Evolutionary conservation across 2,888 invertebrate genomes (phyloP), one percentile per base, ranked within the genome.

Genomic region (Heliconius cydno): DNA sequence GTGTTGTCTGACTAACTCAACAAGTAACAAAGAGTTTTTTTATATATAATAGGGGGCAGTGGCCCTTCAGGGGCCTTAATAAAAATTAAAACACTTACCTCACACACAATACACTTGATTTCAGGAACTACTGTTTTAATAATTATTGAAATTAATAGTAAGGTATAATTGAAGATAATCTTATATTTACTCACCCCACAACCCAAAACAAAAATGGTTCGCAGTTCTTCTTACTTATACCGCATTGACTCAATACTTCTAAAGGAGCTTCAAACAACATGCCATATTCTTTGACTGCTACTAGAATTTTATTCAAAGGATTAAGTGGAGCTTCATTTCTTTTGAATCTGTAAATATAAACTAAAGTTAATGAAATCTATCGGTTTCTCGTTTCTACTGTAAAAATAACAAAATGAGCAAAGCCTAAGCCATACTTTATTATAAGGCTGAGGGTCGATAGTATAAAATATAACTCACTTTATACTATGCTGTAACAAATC

Each of bases 241-340:
- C 92, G 80, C 91, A 91, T 86, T 93, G 92, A 76, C 85, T 84
- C 85, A 91, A 89, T 86, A 90, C 88, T 84, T 88, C 94, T 25
- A 86, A 90, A 3, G 95, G 94, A 81, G 95, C 96, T 87, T 97
- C 96, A 91, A 98, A 97, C 80, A 98, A 91, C 84, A 98, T 96
- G 4, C 98, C 98, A 85, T 98, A 97, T 87, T 98, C 98, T 89
- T 97, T 98, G 41, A 98, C 97, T 1, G 97, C 97, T 13, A 97
- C 96, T 68, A 98, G 92, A 84, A 97, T 97, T 89, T 97, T 97
- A 87, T 97, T 97, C 78, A 97, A 94, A 2, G 96, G 93, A 82
- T 95, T 95, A 30, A 96, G 94, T 22, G 96, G 95, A 6, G 93
- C 93, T 52, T 96, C 92, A 86, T 96, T 95, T 84, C 94, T 95